Conservation (phyloP, 2,888 invertebrate genomes). For the Tenthredo livida region DNA sequence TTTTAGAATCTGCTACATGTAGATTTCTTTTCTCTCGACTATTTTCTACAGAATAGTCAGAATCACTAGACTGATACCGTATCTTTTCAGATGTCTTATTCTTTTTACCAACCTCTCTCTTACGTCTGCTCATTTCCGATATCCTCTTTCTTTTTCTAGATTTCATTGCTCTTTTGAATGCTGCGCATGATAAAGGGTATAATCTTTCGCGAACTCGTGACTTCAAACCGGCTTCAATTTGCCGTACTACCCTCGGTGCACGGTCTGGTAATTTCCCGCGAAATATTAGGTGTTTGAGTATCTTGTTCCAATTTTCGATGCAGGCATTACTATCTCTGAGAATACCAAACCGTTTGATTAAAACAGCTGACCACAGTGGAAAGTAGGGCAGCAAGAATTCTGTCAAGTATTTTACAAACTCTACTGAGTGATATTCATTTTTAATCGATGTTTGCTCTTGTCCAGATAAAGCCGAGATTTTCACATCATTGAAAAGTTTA, state of each 20-base stretch:
- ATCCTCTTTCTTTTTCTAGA: too few relatives aligned
- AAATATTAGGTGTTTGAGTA: slow-evolving; percentile 49
- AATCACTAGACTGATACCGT: too few relatives aligned
- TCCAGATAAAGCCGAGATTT: slow-evolving; percentile 12
- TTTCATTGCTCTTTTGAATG: too few relatives aligned
- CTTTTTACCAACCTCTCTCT: too few relatives aligned
- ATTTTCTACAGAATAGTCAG: too few relatives aligned
- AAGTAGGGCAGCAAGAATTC: slow-evolving; percentile 48
- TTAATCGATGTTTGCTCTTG: too few relatives aligned
- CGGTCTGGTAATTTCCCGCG: slow-evolving; percentile 39
- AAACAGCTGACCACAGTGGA: slow-evolving; percentile 54
- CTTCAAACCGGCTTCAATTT: slow-evolving; percentile 46
- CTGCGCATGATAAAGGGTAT: not conserved
- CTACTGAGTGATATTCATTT: slow-evolving; percentile 5
- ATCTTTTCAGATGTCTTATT: too few relatives aligned
- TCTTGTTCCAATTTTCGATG: slow-evolving; percentile 55
- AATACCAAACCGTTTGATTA: slow-evolving; percentile 30
- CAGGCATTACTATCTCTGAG: slow-evolving; percentile 53
- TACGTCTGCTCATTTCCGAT: too few relatives aligned
- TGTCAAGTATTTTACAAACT: slow-evolving; percentile 48
- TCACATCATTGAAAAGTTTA: slow-evolving; percentile 4
- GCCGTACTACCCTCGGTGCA: slow-evolving; percentile 42
- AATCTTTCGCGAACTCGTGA: not conserved
- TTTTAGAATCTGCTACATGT: too few relatives aligned
- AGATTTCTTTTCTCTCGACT: too few relatives aligned